Evolutionary conservation across 2,797 vertebrate genomes (phyloP).

Genomic region (Falco concolor): DNA sequence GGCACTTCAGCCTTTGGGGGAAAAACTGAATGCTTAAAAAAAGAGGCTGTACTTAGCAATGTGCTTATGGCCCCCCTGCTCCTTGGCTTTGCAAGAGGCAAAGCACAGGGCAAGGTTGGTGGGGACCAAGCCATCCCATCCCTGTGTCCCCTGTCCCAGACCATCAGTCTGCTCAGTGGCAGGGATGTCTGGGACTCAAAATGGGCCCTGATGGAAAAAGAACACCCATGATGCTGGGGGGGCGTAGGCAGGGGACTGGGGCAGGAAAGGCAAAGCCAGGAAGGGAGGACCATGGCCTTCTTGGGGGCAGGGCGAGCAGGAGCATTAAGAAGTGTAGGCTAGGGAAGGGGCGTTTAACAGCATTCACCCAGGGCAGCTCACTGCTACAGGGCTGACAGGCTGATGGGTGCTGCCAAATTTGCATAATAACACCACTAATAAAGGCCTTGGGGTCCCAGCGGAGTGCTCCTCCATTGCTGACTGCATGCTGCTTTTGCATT

Average conservation of each 20-base stretch:
- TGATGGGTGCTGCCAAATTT: slow-evolving; percentile 36
- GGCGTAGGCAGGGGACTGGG: background rate
- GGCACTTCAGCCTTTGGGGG: background rate
- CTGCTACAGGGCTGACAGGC: background rate
- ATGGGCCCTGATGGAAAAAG: background rate
- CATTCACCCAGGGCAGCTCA: background rate
- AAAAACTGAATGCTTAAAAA: background rate
- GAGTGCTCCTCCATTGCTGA: rapidly evolving
- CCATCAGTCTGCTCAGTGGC: background rate
- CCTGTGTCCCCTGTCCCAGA: background rate
- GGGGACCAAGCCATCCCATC: rapidly evolving
- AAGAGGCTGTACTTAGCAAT: rapidly evolving
- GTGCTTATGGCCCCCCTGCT: rapidly evolving
- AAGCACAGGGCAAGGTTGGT: background rate
- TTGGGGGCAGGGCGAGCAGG: rapidly evolving
- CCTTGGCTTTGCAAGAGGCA: background rate
- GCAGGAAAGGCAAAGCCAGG: background rate
- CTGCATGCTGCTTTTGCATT: rapidly evolving
- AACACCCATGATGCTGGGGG: rapidly evolving
- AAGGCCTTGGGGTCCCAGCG: background rate
- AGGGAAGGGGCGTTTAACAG: background rate
- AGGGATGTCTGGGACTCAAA: background rate
- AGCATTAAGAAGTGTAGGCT: background rate
- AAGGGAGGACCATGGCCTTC: background rate
- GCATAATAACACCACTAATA: background rate